Conservation (phyloP, 1,140 invertebrate genomes). For the Eulimnadia texana region DNA sequence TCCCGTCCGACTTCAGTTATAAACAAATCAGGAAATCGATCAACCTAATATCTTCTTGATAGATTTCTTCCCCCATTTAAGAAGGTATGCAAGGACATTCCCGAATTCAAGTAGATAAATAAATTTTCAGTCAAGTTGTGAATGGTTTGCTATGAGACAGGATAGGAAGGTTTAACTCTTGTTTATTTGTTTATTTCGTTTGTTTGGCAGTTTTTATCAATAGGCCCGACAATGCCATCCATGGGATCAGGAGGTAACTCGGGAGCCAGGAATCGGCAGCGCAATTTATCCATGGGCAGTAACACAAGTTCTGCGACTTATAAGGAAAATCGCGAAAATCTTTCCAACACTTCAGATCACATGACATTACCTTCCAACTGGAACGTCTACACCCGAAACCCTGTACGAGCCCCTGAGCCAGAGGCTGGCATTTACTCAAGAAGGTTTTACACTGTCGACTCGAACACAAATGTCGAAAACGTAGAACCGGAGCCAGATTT, state of each 20-base stretch:
- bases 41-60: too few relatives aligned
- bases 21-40: too few relatives aligned
- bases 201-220: too few relatives aligned
- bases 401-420: not conserved
- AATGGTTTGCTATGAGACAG: too few relatives aligned
- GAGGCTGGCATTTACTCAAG: not conserved
- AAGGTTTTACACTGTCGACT: not conserved
- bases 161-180: too few relatives aligned
- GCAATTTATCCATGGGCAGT: slow-evolving; percentile 2
- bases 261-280: not conserved
- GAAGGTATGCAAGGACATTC: too few relatives aligned
- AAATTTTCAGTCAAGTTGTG: too few relatives aligned
- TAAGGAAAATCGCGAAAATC: not conserved
- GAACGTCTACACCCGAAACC: not conserved
- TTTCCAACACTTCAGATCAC: not conserved
- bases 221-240: too few relatives aligned
- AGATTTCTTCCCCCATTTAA: too few relatives aligned
- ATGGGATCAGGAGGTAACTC: not conserved
- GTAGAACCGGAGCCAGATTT: not conserved
- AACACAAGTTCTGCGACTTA: not conserved
- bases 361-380: not conserved
- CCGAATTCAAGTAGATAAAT: too few relatives aligned
- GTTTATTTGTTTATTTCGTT: too few relatives aligned
- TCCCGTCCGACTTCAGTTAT: too few relatives aligned
- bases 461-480: not conserved